Percentiles rank a stretch among this genome's conserved stretches.
Evolutionary conservation across 2,888 invertebrate species (phyloP).

Genomic region (Apodemia mormo): DNA sequence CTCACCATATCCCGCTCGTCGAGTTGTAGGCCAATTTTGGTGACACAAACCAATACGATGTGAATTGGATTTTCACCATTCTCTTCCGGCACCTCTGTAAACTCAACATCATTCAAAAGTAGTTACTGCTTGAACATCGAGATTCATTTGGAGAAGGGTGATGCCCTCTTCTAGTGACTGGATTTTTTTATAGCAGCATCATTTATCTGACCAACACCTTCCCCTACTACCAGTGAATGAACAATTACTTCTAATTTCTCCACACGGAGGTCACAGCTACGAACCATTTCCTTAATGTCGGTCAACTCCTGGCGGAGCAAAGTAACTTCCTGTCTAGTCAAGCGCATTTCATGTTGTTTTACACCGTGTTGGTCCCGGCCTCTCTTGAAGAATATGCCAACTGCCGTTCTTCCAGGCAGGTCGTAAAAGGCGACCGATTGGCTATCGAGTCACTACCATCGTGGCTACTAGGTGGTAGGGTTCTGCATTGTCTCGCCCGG

Average conservation of each 20-base stretch:
- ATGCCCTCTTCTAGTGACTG: not conserved
- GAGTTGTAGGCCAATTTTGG: conserved; percentile 28
- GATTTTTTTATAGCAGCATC: not conserved
- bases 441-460: too few relatives aligned
- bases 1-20: conserved; percentile 32
- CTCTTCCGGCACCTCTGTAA: conserved; percentile 29
- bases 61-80: conserved; percentile 26
- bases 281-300: not conserved
- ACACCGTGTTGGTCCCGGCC: too few relatives aligned
- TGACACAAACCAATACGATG: conserved; percentile 20
- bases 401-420: too few relatives aligned
- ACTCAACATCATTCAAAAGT: conserved; percentile 30
- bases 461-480: too few relatives aligned
- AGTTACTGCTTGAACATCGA: conserved; percentile 31
- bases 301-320: not conserved
- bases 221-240: not conserved
- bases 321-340: not conserved
- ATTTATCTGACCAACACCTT: not conserved
- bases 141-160: conserved; percentile 17
- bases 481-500: too few relatives aligned
- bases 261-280: not conserved
- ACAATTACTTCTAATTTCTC: not conserved
- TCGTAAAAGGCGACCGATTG: too few relatives aligned
- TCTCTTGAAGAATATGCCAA: too few relatives aligned
- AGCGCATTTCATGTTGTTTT: not conserved